Percentiles rank a stretch among this genome's conserved stretches.
Conservation (phyloP, 2,888 invertebrate species). For the Clitarchus hookeri region DNA sequence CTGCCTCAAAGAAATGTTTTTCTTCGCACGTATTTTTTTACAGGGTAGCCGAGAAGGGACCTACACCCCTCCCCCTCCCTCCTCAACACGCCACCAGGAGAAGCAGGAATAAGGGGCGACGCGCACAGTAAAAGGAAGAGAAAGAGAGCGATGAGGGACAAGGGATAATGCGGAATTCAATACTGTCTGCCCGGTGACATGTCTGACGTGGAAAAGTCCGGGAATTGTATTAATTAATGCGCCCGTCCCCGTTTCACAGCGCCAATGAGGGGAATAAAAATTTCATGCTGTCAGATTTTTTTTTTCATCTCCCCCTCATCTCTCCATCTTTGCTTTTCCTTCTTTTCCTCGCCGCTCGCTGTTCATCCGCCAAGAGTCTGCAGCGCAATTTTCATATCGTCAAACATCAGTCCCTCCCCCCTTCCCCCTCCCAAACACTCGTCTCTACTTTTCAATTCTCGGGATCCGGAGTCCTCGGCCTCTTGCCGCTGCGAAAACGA, state of each 20-base stretch:
- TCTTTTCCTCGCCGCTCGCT: not conserved
- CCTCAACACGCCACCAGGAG: not conserved
- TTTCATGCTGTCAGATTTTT: not conserved
- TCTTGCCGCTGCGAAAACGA: too few species aligned
- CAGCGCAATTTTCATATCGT: not conserved
- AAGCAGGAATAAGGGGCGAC: not conserved
- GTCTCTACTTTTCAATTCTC: not conserved
- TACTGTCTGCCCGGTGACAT: not conserved
- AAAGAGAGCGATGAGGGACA: not conserved
- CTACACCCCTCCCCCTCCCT: too few species aligned
- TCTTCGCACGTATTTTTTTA: too few species aligned
- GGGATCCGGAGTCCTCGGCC: not conserved
- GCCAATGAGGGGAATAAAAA: constrained; percentile 3
- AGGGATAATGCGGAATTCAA: not conserved
- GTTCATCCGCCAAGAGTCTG: constrained; percentile 9
- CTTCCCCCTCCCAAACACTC: not conserved
- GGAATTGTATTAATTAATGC: constrained; percentile 10
- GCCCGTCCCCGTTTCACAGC: not conserved
- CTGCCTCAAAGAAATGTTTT: too few species aligned
- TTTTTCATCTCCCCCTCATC: not conserved
- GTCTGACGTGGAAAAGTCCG: not conserved
- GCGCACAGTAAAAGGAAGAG: not conserved
- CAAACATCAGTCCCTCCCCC: not conserved
- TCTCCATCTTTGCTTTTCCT: not conserved
- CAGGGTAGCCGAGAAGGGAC: not conserved